Evolutionary conservation across 1,140 invertebrate genomes (phyloP), one percentile per base, ranked within the genome.

Genomic region (Leptopilina boulardi): DNA sequence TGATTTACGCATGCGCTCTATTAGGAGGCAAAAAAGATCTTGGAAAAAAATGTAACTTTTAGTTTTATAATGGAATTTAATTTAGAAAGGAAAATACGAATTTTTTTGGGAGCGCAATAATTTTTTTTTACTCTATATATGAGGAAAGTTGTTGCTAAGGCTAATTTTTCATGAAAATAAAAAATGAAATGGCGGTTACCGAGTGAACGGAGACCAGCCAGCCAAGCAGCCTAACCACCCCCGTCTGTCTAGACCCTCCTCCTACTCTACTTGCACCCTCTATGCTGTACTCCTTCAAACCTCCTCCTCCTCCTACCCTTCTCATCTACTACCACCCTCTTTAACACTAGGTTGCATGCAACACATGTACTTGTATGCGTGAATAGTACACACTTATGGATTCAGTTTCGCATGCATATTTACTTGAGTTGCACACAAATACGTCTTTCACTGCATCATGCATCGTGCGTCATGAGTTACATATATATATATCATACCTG

Each of bases 231-330:
- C 84, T 86, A 88, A 81, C 85, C 84, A 83, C 85, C 75, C 85
- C 86, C 78, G 87, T 84, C 85, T 87, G 88, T 89, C 88, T 89
- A 89, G 88, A 89, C 88, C 85, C 84, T 87, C 84, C n/a, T 89
- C 86, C 85, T 88, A 89, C 88, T 89, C 86, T 87, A 86, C 87
- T 38, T 88, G 82, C 83, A 87, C 85, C 84, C 85, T 87, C 85
- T 82, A 78, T 85, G 80, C 82, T 26, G 71, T 71, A 70, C 78
- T 77, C 34, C 80, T 34, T 66, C 70, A 72, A 75, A 77, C 78
- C 75, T 77, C 75, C 77, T 82, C 77, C 75, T 71, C 74, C 73
- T 74, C 70, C 78, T 76, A n/a, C n/a, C 72, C 78, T 79, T 76
- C 73, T 81, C 80, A 82, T 79, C 83, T 82, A 86, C 86, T 81